Percentiles rank a stretch among this genome's conserved stretches.
These are phyloP conservation scores for Drosophila sulfurigaster DNA, from an alignment of 1,140 invertebrate species.

Conservation along the genomic window DNA sequence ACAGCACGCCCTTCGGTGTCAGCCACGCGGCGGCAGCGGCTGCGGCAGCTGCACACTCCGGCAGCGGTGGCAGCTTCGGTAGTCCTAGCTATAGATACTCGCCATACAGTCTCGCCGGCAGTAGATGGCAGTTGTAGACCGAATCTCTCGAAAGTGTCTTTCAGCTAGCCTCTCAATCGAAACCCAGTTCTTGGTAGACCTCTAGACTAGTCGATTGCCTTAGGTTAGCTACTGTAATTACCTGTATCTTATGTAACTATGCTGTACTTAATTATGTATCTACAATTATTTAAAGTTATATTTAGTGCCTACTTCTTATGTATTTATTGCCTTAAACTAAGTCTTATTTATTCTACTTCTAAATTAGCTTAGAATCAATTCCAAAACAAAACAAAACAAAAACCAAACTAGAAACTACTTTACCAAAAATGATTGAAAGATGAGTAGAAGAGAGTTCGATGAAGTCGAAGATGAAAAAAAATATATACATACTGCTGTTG, in stretches of 20 bases:
- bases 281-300: conserved; percentile 49
- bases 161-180: conserved; percentile 15
- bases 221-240: conserved; percentile 48
- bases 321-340: conserved; percentile 80
- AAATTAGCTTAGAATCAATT: conserved; percentile 53
- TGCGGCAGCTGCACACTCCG: conserved; percentile 57
- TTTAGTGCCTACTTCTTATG: conserved; percentile 72
- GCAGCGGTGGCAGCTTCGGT: conserved; percentile 67
- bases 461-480: conserved; percentile 41
- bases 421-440: conserved; percentile 42
- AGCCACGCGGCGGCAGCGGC: conserved; percentile 71
- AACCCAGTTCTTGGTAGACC: conserved; percentile 9
- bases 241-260: conserved; percentile 31
- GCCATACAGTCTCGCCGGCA: conserved; percentile 80
- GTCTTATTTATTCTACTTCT: conserved; percentile 70
- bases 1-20: conserved; percentile 82
- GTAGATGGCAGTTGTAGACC: conserved; percentile 84
- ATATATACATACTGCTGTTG: conserved; percentile 74
- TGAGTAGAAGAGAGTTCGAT: conserved; percentile 21
- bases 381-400: conserved; percentile 35
- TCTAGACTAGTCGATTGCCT: conserved; percentile 12
- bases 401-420: background rate
- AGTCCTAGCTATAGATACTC: conserved; percentile 84
- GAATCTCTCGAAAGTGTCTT: conserved; percentile 7
- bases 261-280: conserved; percentile 31